These are phyloP conservation scores for Manduca sexta DNA, from an alignment of 1,140 invertebrate species.

Conservation along the genomic window DNA sequence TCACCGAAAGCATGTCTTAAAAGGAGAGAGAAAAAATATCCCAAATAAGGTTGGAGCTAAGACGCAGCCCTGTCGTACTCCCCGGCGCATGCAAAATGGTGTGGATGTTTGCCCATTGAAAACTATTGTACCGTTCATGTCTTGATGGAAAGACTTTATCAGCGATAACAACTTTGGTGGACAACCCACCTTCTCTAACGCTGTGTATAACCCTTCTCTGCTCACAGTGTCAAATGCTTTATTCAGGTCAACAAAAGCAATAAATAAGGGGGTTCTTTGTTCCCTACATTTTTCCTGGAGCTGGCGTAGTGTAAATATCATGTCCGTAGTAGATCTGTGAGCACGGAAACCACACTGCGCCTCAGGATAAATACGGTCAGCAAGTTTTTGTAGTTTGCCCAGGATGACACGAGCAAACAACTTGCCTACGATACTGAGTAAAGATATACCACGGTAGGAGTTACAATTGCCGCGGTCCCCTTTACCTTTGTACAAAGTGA, in stretches of 20 bases:
- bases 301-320: slow-evolving; percentile 12
- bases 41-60: neutral
- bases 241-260: slow-evolving; percentile 4
- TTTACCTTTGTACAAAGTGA: slow-evolving; percentile 17
- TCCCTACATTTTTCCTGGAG: slow-evolving; percentile 16
- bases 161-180: slow-evolving; percentile 6
- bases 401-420: neutral
- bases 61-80: neutral
- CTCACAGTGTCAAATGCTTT: too few relatives aligned
- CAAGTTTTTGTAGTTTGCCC: neutral
- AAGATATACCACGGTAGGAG: too few relatives aligned
- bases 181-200: slow-evolving; percentile 6
- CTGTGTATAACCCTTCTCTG: slow-evolving; percentile 6
- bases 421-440: slow-evolving; percentile 1
- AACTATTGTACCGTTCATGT: slow-evolving; percentile 2
- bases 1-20: neutral
- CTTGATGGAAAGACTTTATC: slow-evolving; percentile 6
- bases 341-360: slow-evolving; percentile 2
- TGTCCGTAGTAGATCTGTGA: slow-evolving; percentile 5
- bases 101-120: slow-evolving; percentile 5
- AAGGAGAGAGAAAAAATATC: neutral
- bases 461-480: slow-evolving; percentile 4
- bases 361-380: slow-evolving; percentile 1
- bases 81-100: slow-evolving; percentile 4
- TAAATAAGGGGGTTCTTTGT: neutral